Conservation (phyloP, 23 tunicate genomes). For the Pegea sp. region DNA sequence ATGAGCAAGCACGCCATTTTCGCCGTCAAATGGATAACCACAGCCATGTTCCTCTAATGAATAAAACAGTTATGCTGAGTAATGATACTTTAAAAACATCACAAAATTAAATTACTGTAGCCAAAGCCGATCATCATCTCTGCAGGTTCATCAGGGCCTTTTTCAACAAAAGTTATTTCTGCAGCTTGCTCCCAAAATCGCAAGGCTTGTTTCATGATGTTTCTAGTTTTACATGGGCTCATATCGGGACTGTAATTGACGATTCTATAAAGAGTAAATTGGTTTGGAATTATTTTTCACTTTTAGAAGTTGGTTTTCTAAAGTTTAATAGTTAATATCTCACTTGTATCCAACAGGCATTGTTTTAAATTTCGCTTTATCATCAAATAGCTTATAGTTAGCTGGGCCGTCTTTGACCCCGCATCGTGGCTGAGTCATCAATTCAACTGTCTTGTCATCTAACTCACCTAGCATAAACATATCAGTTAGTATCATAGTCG, state of each 20-base stretch:
- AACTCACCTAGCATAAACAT: constrained; percentile 48
- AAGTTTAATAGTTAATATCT: too few relatives aligned
- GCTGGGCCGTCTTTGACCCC: constrained; percentile 68
- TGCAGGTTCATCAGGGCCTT: constrained; percentile 9
- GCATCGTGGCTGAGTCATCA: constrained; percentile 61
- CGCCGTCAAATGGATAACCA: constrained; percentile 76
- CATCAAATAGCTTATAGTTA: constrained; percentile 23
- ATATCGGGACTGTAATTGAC: constrained; percentile 69
- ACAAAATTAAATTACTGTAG: constrained; percentile 16
- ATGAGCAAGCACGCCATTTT: constrained; percentile 83
- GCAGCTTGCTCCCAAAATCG: constrained; percentile 84
- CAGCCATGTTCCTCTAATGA: constrained; percentile 93
- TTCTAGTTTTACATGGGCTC: too few relatives aligned
- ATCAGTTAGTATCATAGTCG: too few relatives aligned
- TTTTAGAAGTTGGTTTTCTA: too few relatives aligned
- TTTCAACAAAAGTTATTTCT: constrained; percentile 46
- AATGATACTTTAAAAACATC: too few relatives aligned
- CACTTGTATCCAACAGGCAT: constrained; percentile 63
- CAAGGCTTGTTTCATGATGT: constrained; percentile 70
- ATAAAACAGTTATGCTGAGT: too few relatives aligned
- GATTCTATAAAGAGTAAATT: too few relatives aligned
- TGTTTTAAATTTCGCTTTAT: constrained; percentile 18
- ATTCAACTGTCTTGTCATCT: constrained; percentile 42
- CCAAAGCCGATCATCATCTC: constrained; percentile 86
- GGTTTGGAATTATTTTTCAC: too few relatives aligned